These are phyloP conservation scores for Rotaria socialis DNA, from an alignment of 2,888 invertebrate genomes.

Conservation along the genomic window DNA sequence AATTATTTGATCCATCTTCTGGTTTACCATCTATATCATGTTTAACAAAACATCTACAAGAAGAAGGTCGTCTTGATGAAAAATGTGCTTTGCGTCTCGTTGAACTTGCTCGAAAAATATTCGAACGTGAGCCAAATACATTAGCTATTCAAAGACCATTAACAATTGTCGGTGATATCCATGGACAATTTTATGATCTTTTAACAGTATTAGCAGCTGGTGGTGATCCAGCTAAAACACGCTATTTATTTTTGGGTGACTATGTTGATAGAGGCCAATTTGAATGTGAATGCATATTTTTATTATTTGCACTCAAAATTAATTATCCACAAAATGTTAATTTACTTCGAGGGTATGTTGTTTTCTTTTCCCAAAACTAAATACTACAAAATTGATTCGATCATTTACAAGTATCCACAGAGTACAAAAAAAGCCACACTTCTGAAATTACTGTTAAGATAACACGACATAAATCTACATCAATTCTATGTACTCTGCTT, in stretches of 20 bases:
- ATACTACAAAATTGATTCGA: no score
- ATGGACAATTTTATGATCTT: slow-evolving; percentile 96
- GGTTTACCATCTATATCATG: background rate
- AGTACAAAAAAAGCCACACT: no score
- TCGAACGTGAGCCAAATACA: slow-evolving; percentile 76
- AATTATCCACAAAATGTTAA: slow-evolving; percentile 83
- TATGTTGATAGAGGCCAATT: slow-evolving; percentile 73
- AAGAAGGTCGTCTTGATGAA: slow-evolving; percentile 37
- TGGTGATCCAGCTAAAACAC: slow-evolving; percentile 72
- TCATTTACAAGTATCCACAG: no score
- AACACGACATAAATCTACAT: no score
- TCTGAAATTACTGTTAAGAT: no score
- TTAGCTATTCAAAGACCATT: slow-evolving; percentile 94
- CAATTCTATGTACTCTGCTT: no score
- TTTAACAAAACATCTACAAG: slow-evolving; percentile 39
- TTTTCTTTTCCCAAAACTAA: background rate
- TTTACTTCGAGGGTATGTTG: slow-evolving; percentile 69
- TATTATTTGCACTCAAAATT: slow-evolving; percentile 83
- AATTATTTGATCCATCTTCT: background rate
- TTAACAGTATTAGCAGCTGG: slow-evolving; percentile 86
- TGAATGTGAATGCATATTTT: slow-evolving; percentile 85
- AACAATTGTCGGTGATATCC: slow-evolving; percentile 97
- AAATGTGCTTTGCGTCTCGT: background rate
- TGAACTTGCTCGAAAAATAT: background rate
- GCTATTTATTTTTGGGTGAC: slow-evolving; percentile 78